These are phyloP conservation scores for Oncorhynchus nerka DNA, from an alignment of 2,113 vertebrate species.

Conservation along the genomic window DNA sequence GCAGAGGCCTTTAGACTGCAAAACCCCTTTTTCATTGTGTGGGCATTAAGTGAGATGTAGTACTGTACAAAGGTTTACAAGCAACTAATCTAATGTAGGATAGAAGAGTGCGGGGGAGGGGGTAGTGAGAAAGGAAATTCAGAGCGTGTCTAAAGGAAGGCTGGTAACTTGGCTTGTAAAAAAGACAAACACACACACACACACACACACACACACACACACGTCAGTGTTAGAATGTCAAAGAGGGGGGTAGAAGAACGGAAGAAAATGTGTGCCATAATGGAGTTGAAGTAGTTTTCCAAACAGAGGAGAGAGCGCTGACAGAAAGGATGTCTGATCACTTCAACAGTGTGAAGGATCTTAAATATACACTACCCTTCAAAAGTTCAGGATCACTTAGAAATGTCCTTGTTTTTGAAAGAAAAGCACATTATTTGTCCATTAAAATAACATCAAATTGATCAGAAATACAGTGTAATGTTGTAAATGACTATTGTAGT, in stretches of 20 bases:
- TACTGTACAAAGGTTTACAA: background rate
- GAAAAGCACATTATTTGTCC: too few relatives aligned
- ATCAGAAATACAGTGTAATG: too few relatives aligned
- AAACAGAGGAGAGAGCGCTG: constrained; percentile 17
- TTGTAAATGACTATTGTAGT: too few relatives aligned
- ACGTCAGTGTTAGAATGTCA: background rate
- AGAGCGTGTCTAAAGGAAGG: background rate
- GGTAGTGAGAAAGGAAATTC: background rate
- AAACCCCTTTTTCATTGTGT: background rate
- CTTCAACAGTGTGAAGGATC: background rate
- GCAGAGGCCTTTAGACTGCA: background rate
- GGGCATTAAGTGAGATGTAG: background rate
- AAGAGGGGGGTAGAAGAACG: background rate
- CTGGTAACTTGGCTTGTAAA: background rate
- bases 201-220: constrained; percentile 12
- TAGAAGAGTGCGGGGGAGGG: background rate
- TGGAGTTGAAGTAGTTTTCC: constrained; percentile 33
- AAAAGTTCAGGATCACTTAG: too few relatives aligned
- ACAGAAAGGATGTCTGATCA: too few relatives aligned
- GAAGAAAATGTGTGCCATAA: constrained; percentile 7
- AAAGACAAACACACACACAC: constrained; percentile 4
- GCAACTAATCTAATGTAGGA: background rate
- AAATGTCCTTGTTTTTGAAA: too few relatives aligned
- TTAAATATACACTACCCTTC: background rate
- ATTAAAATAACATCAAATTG: too few relatives aligned